These are phyloP conservation scores for Cichladusa arquata DNA, from an alignment of 2,113 vertebrate species.

Conservation along the genomic window DNA sequence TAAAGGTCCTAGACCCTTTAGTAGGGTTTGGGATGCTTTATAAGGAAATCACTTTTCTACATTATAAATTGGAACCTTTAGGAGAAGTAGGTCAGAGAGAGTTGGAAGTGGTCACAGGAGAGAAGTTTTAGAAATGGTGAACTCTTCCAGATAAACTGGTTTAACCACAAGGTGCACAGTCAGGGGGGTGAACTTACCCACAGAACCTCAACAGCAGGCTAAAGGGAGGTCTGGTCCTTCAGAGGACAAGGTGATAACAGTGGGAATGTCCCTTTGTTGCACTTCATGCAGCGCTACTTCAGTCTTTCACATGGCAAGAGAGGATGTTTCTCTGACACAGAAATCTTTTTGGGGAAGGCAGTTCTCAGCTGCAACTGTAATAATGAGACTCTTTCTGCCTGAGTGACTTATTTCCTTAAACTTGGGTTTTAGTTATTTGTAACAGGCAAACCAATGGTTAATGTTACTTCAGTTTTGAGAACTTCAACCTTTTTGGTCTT, in stretches of 20 bases:
- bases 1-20: background rate
- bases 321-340: background rate
- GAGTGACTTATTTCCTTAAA: background rate
- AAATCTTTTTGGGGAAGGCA: background rate
- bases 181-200: background rate
- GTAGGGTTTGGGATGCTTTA: background rate
- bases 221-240: background rate
- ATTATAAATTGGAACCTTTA: background rate
- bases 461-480: background rate
- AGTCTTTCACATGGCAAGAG: background rate
- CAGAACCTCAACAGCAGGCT: background rate
- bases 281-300: background rate
- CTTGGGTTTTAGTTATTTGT: background rate
- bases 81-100: background rate
- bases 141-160: background rate
- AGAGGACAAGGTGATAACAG: background rate
- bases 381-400: background rate
- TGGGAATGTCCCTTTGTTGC: background rate
- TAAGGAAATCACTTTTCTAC: background rate
- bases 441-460: background rate
- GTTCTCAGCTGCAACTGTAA: background rate
- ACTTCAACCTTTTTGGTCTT: background rate
- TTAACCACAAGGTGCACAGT: background rate
- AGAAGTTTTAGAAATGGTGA: background rate
- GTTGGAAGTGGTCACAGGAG: background rate